Percentiles rank a stretch among this genome's conserved stretches.
Conservation (phyloP, 2,888 invertebrate genomes). For the Rotaria macrura region DNA sequence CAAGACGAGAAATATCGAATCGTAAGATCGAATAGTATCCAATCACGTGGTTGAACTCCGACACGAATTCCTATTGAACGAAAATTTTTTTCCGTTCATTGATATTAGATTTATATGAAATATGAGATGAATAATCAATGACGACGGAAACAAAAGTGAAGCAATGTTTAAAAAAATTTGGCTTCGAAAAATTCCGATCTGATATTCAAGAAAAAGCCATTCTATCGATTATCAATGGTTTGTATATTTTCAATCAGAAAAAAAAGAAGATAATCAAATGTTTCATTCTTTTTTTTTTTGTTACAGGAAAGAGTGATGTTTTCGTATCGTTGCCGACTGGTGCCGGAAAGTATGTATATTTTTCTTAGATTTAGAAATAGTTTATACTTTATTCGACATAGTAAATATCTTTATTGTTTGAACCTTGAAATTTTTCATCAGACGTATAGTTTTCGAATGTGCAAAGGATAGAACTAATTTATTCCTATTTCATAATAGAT, state of each 20-base stretch:
- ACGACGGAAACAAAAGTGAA: neutral
- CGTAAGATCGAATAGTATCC: neutral
- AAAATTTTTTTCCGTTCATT: neutral
- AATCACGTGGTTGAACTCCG: neutral
- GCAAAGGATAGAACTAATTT: too few species aligned
- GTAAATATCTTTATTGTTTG: too few species aligned
- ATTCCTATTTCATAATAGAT: neutral
- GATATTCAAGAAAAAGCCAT: conserved; percentile 30
- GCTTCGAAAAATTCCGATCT: conserved; percentile 25
- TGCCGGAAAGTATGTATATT: conserved; percentile 63
- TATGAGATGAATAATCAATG: neutral
- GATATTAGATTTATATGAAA: neutral
- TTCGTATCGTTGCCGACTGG: conserved; percentile 97
- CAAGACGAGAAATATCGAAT: neutral
- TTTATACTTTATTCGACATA: too few species aligned
- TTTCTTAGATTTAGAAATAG: neutral
- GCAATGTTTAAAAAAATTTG: conserved; percentile 27
- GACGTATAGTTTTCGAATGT: too few species aligned
- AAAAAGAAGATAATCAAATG: neutral
- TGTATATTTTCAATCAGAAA: neutral
- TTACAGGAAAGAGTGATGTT: conserved; percentile 63
- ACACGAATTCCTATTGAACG: neutral
- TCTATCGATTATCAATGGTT: conserved; percentile 18
- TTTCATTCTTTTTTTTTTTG: neutral
- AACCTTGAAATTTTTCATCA: too few species aligned